These are phyloP conservation scores for Pseudomyrmex cubaensis DNA, from an alignment of 1,140 invertebrate genomes.

Conservation along the genomic window DNA sequence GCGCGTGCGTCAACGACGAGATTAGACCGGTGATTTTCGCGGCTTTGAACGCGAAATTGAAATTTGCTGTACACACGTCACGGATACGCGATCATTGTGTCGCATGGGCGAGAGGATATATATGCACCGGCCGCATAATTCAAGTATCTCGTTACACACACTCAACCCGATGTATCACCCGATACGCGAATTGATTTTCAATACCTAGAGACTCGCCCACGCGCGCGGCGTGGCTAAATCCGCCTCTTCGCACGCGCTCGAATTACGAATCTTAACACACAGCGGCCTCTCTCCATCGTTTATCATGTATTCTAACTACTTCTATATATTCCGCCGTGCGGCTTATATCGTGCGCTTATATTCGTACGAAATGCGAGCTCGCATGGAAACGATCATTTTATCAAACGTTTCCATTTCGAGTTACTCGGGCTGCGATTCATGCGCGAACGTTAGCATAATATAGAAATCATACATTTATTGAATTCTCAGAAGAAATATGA, in stretches of 20 bases:
- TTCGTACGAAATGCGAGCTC: not conserved
- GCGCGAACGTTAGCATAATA: conserved; percentile 18
- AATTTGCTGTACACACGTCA: conserved; percentile 23
- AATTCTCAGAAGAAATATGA: conserved; percentile 13
- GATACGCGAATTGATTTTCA: conserved; percentile 59
- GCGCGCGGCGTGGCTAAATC: not conserved
- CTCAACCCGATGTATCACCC: conserved; percentile 29
- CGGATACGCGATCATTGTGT: conserved; percentile 17
- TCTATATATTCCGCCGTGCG: not conserved
- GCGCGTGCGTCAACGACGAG: not conserved
- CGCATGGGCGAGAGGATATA: conserved; percentile 8
- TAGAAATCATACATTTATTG: conserved; percentile 28
- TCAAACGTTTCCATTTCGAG: not conserved
- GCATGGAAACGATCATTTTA: conserved; percentile 5
- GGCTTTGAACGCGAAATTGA: conserved; percentile 2
- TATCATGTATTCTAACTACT: not conserved
- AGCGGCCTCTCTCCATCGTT: not conserved
- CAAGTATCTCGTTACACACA: conserved; percentile 38
- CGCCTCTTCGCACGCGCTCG: not conserved
- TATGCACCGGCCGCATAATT: conserved; percentile 40
- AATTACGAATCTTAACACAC: conserved; percentile 44
- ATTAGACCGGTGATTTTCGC: not conserved
- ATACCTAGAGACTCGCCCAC: not conserved
- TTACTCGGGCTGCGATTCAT: not conserved
- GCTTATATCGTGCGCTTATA: not conserved